Percentiles rank a stretch among this genome's conserved stretches.
Conservation (phyloP, 2,797 vertebrate genomes). For the Tenualosa thibaudeaui region DNA sequence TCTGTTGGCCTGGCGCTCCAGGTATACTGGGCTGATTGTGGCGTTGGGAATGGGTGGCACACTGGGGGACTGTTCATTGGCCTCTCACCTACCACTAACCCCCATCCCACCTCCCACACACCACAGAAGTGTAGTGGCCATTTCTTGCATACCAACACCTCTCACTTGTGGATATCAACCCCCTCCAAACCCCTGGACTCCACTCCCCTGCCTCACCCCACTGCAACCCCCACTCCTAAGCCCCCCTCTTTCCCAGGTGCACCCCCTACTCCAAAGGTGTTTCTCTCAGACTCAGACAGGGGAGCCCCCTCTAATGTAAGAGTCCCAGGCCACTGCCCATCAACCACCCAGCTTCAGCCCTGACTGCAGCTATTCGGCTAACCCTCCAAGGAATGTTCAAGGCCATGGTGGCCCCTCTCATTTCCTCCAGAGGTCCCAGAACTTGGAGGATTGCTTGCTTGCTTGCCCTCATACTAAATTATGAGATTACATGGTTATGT, state of each 20-base stretch:
- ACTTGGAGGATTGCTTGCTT: not conserved
- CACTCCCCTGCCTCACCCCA: not conserved
- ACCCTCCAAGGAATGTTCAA: not conserved
- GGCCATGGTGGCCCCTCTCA: not conserved
- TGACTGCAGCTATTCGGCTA: not conserved
- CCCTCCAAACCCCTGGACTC: not conserved
- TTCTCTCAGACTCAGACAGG: not conserved
- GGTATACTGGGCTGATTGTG: conserved; percentile 29
- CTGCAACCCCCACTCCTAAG: not conserved
- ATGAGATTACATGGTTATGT: not conserved
- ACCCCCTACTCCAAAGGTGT: not conserved
- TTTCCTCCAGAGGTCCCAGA: not conserved
- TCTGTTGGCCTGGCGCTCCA: not conserved
- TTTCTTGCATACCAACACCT: conserved; percentile 49
- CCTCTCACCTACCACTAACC: conserved; percentile 23
- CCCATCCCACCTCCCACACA: not conserved
- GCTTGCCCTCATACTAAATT: not conserved
- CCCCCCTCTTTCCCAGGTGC: not conserved
- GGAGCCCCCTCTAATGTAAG: not conserved
- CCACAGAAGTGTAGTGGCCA: not conserved
- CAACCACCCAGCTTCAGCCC: not conserved
- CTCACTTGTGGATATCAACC: conserved; percentile 34
- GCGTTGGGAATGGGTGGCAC: not conserved
- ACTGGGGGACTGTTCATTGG: conserved; percentile 38
- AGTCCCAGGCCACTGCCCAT: not conserved